These are phyloP conservation scores for Sminthurinus aureus DNA, from an alignment of 2,888 invertebrate genomes.

Conservation along the genomic window DNA sequence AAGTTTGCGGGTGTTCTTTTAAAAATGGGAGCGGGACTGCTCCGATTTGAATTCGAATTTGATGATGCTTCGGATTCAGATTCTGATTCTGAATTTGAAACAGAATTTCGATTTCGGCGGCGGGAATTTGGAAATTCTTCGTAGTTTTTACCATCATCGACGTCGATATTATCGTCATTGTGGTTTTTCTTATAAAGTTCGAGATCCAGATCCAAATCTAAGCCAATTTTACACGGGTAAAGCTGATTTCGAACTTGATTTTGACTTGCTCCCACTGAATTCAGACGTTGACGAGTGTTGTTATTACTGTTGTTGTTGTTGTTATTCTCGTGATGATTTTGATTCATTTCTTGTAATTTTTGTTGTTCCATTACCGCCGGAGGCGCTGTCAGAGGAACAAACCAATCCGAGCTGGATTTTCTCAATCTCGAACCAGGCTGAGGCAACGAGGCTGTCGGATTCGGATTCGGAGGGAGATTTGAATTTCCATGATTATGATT, in stretches of 20 bases:
- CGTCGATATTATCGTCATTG: not conserved
- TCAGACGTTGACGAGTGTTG: not conserved
- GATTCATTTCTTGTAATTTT: not conserved
- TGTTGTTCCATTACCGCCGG: not conserved
- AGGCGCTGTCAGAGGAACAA: not conserved
- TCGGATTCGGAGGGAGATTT: too few species aligned
- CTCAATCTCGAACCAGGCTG: too few species aligned
- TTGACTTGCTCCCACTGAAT: not conserved
- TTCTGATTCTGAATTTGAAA: not conserved
- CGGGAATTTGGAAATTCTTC: not conserved
- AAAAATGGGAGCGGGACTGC: not conserved
- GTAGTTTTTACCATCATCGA: too few species aligned
- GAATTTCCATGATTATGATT: too few species aligned
- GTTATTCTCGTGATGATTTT: too few species aligned
- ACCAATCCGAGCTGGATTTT: too few species aligned
- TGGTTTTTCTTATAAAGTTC: not conserved
- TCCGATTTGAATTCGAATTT: too few species aligned
- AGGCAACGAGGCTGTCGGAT: too few species aligned
- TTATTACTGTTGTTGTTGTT: too few species aligned
- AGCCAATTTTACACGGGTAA: not conserved
- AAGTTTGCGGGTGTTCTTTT: constrained; percentile 28
- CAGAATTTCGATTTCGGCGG: not conserved
- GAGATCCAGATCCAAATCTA: not conserved
- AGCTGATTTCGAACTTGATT: too few species aligned
- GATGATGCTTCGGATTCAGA: not conserved